phyloP scores from a whole-genome alignment of 35 echinoderm and acorn worm genomes.

The Heliocidaris tuberculata region DNA sequence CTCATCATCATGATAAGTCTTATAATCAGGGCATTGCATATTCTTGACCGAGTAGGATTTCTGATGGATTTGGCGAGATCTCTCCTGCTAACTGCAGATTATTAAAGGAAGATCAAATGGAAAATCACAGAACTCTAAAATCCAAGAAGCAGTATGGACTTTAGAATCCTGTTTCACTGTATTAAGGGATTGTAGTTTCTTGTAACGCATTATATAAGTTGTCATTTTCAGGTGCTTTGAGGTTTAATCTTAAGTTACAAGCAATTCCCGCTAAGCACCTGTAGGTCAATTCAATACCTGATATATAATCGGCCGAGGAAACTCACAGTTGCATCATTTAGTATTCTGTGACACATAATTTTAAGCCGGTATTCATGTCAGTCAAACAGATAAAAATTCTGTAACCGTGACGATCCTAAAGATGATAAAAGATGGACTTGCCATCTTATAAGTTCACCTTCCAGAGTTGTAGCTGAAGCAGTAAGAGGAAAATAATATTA shows the following conservation, averaged over 20 bases:
- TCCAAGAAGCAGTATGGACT: background rate
- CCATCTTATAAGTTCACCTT: background rate
- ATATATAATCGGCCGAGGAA: background rate
- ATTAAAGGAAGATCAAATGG: background rate
- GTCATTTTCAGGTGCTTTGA: constrained; percentile 1
- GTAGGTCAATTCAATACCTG: background rate
- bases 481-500: background rate
- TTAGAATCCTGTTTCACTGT: background rate
- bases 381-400: background rate
- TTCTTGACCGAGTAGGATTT: background rate
- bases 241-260: constrained; percentile 11
- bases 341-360: background rate
- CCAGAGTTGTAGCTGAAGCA: background rate
- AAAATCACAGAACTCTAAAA: background rate
- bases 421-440: background rate
- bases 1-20: background rate
- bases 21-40: constrained; percentile 2
- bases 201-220: background rate
- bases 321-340: background rate
- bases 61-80: background rate
- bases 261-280: background rate
- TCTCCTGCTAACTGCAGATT: constrained; percentile 9
- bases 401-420: background rate
- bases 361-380: background rate
- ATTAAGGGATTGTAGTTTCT: background rate